phyloP scores from a whole-genome alignment of 2,888 invertebrate genomes.

The Strigamia transsilvanica region DNA sequence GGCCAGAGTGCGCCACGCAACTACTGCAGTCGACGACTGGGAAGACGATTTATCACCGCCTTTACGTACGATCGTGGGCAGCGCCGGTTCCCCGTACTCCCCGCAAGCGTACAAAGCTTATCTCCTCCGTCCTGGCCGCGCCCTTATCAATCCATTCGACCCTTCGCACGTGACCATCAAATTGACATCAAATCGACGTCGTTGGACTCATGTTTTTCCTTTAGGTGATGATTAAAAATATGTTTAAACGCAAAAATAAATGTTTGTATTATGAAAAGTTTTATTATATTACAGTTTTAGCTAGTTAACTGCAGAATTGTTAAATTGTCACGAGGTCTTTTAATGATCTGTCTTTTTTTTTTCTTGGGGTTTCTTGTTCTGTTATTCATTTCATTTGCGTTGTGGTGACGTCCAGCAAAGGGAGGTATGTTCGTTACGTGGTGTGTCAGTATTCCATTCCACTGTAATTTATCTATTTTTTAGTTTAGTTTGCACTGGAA shows the following conservation, averaged over 20 bases:
- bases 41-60: slow-evolving; percentile 55
- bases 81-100: slow-evolving; percentile 58
- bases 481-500: slow-evolving; percentile 35
- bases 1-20: slow-evolving; percentile 43
- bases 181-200: slow-evolving; percentile 88
- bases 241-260: neutral
- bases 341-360: slow-evolving; percentile 28
- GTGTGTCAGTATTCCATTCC: neutral
- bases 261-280: too few relatives aligned
- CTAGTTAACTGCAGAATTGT: neutral
- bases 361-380: slow-evolving; percentile 33
- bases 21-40: slow-evolving; percentile 49
- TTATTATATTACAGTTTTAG: slow-evolving; percentile 2
- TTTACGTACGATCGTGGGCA: slow-evolving; percentile 57
- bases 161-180: slow-evolving; percentile 97
- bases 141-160: slow-evolving; percentile 96
- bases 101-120: slow-evolving; percentile 53
- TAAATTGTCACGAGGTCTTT: slow-evolving; percentile 18
- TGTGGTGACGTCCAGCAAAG: slow-evolving; percentile 11
- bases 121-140: slow-evolving; percentile 74
- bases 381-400: slow-evolving; percentile 32
- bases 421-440: slow-evolving; percentile 19
- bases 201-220: slow-evolving; percentile 99
- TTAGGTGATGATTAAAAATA: slow-evolving; percentile 70
- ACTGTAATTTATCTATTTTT: slow-evolving; percentile 3